These are phyloP conservation scores for Oscheius sp. DNA, from an alignment of 2,888 invertebrate species.

Conservation along the genomic window DNA sequence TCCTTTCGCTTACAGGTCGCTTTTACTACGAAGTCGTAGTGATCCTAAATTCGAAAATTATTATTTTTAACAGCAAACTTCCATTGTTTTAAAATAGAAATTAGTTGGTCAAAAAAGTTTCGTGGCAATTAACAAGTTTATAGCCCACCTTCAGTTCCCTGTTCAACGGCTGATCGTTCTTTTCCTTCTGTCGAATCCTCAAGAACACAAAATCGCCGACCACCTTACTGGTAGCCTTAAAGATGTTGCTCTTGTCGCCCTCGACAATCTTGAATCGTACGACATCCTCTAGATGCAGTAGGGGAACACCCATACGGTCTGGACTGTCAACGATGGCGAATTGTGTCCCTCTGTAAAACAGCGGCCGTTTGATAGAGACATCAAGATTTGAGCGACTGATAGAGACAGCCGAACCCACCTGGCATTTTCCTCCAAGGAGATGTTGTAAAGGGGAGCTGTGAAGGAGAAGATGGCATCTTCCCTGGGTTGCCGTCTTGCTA, in stretches of 20 bases:
- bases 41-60: conserved; percentile 44
- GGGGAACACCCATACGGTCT: conserved; percentile 84
- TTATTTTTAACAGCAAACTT: too few relatives aligned
- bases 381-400: conserved; percentile 24
- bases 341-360: conserved; percentile 45
- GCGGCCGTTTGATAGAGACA: not conserved
- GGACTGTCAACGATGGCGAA: conserved; percentile 77
- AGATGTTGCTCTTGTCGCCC: conserved; percentile 59
- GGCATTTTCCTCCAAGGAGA: conserved; percentile 91
- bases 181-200: conserved; percentile 87
- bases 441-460: conserved; percentile 84
- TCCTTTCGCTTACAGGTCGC: conserved; percentile 80
- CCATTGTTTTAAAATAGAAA: too few relatives aligned
- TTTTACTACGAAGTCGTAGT: conserved; percentile 76
- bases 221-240: conserved; percentile 60
- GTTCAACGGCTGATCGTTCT: conserved; percentile 88
- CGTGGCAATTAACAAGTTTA: too few relatives aligned
- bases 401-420: conserved; percentile 73
- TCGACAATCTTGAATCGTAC: conserved; percentile 86
- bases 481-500: conserved; percentile 10
- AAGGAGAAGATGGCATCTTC: conserved; percentile 80
- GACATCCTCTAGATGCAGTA: conserved; percentile 74
- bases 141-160: conserved; percentile 85
- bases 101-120: too few relatives aligned
- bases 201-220: conserved; percentile 96